Conservation (phyloP, 2,113 vertebrate genomes). For the Caracal caracal region DNA sequence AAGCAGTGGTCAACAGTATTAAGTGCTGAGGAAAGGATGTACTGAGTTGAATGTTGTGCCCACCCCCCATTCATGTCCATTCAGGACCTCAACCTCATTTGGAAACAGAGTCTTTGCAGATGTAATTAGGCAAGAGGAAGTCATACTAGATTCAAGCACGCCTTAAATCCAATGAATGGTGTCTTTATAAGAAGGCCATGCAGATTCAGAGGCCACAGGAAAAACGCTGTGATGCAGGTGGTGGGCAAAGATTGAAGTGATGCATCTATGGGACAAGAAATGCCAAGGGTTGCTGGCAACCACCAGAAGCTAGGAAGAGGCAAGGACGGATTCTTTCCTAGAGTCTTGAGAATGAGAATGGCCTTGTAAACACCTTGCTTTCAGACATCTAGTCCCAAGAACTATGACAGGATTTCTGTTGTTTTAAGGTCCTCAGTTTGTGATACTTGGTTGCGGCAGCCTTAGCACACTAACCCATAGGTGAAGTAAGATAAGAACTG, state of each 20-base stretch:
- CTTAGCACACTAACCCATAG: neutral
- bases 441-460: neutral
- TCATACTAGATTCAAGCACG: neutral
- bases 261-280: neutral
- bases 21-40: neutral
- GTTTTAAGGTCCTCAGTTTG: neutral
- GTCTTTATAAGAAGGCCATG: neutral
- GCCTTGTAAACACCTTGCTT: neutral
- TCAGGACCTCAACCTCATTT: neutral
- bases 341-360: neutral
- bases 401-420: constrained; percentile 6
- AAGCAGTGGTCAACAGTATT: neutral
- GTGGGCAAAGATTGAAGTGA: neutral
- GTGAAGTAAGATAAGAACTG: neutral
- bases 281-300: neutral
- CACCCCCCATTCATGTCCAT: neutral
- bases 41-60: neutral
- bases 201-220: neutral
- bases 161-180: neutral
- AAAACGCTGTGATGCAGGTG: neutral
- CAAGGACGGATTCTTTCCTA: neutral
- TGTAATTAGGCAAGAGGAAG: neutral
- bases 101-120: neutral
- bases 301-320: neutral
- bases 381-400: neutral